Percentiles rank a stretch among this genome's conserved stretches.
phyloP scores from a whole-genome alignment of 1,140 invertebrate species.

The Aethina tumida region DNA sequence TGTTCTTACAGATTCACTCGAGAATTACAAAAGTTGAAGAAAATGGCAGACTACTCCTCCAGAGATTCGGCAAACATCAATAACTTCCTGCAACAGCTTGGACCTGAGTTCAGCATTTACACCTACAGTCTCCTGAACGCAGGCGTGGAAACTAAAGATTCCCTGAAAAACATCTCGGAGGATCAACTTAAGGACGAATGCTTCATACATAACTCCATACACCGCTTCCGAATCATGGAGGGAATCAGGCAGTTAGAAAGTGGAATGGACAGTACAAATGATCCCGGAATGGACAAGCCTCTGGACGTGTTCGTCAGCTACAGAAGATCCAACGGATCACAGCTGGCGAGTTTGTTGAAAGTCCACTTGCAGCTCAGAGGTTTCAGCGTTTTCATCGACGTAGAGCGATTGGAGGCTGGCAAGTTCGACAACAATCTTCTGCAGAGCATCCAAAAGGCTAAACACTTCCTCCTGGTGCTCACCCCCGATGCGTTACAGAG shows the following conservation, averaged over 20 bases:
- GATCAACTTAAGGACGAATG: constrained; percentile 87
- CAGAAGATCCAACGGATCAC: constrained; percentile 93
- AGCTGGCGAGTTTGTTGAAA: constrained; percentile 84
- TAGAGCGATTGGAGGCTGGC: constrained; percentile 88
- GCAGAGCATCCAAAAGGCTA: constrained; percentile 92
- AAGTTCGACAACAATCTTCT: constrained; percentile 98
- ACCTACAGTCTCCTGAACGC: constrained; percentile 94
- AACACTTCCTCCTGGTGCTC: constrained; percentile 92
- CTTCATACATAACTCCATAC: constrained; percentile 88
- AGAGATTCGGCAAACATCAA: constrained; percentile 87
- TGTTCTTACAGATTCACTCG: constrained; percentile 68
- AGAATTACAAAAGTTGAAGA: constrained; percentile 89
- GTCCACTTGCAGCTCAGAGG: constrained; percentile 93
- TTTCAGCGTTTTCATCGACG: constrained; percentile 92
- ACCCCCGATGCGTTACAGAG: constrained; percentile 91
- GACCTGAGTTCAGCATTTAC: constrained; percentile 89
- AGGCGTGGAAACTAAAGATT: constrained; percentile 78
- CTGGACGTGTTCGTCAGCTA: constrained; percentile 98
- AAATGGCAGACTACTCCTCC: constrained; percentile 95
- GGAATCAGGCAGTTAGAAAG: constrained; percentile 54
- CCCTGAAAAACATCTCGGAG: constrained; percentile 71
- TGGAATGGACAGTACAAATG: constrained; percentile 40
- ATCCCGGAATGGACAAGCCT: constrained; percentile 74
- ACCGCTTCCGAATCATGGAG: constrained; percentile 81
- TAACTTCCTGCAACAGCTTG: constrained; percentile 78